Base-by-base conservation (phyloP, 2,113 vertebrate genomes). In the Glaucidium brasilianum region DNA sequence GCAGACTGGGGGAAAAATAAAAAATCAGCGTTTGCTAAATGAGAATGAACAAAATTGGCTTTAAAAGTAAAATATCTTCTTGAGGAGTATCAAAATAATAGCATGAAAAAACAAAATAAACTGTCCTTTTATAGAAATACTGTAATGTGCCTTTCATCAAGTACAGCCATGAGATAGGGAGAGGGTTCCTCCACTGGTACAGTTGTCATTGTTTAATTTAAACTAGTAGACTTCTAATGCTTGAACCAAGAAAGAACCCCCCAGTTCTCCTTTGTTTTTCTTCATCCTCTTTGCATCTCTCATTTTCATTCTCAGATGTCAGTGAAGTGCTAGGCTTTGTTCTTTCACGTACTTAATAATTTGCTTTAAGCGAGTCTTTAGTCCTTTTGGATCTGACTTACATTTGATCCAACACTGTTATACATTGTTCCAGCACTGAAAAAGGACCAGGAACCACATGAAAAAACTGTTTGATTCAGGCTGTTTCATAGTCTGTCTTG, bases 21-120 rank as follows among this genome's bases (percentile, higher is more conserved):
- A n/a, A n/a, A n/a, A 39, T 67, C 27, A 89, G 20, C 82, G 55
- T 80, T 96, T 83, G 87, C 66, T 56, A 90, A 96, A 83, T 85
- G 68, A 64, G 74, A 88, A 20, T 68, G 79, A 92, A 89, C 22
- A 91, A 80, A 94, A 92, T 60, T 94, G 78, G 26, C 71, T 97
- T 90, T 64, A 85, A 66, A 71, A 91, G 29, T 91, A 85, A 79
- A 93, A 92, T 88, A 69, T 45, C 49, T 77, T 86, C 76, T 95
- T 74, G 47, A 41, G 56, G 37, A 64, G 13, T 43, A 77, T 59
- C 45, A 85, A 82, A 86, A 80, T 81, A 78, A 43, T 64, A 76
- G 58, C 20, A 27, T 4, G 30, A 64, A 74, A 90, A 94, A 68
- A 4, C 20, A 39, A 88, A 86, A 12, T 25, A 75, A 79, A 60